Conservation (phyloP, 2,797 vertebrate species). For the Melopsittacus undulatus region DNA sequence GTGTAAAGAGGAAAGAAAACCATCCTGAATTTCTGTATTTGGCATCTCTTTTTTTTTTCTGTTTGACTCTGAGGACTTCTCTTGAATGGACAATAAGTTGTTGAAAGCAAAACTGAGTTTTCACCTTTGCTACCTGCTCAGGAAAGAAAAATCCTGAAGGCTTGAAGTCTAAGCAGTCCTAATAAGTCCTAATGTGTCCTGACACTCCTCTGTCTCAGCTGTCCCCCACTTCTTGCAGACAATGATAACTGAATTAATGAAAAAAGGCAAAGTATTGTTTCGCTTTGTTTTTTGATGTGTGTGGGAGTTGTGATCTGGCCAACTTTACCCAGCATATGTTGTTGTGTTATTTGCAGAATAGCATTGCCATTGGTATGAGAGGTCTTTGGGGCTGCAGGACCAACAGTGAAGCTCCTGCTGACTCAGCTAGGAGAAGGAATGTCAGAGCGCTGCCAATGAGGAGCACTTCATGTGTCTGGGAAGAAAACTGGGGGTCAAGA, state of each 20-base stretch:
- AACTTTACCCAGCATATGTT: background rate
- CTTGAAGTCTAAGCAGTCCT: background rate
- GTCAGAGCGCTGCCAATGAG: fast-evolving
- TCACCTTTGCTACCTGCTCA: background rate
- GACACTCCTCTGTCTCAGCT: background rate
- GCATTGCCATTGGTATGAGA: fast-evolving
- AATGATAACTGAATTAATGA: background rate
- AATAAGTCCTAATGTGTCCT: background rate
- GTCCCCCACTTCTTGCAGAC: background rate
- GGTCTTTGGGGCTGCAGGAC: background rate
- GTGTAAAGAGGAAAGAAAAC: background rate
- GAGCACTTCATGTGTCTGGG: fast-evolving
- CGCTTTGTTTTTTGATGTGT: fast-evolving
- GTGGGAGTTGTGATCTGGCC: background rate
- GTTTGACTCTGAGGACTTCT: background rate
- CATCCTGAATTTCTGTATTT: background rate
- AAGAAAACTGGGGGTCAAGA: background rate
- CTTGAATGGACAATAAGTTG: background rate
- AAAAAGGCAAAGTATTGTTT: background rate
- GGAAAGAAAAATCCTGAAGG: background rate
- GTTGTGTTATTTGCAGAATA: background rate
- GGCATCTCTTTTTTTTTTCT: no score
- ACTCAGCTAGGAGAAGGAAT: background rate
- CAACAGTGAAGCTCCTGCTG: background rate
- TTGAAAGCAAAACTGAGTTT: background rate